These are phyloP conservation scores for Drosophila elegans DNA, from an alignment of 1,140 invertebrate species.

Conservation along the genomic window DNA sequence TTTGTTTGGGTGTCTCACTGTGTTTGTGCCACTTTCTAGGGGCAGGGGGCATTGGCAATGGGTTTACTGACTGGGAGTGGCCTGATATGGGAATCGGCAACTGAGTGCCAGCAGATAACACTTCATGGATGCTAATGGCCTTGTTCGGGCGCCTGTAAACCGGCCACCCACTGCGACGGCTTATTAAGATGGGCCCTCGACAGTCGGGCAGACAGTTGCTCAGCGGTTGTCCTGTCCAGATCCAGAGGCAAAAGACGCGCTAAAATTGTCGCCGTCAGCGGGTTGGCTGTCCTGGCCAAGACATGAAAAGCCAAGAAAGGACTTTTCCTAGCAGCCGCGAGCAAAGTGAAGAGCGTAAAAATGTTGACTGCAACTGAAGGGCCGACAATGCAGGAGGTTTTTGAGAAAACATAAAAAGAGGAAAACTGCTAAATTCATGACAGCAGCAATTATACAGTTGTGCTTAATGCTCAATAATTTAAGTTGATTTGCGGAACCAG, in stretches of 20 bases:
- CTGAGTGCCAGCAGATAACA: conserved; percentile 77
- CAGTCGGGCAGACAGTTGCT: conserved; percentile 18
- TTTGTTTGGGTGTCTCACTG: conserved; percentile 31
- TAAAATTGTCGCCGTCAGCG: conserved; percentile 77
- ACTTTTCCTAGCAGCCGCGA: conserved; percentile 6
- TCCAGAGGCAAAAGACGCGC: conserved; percentile 52
- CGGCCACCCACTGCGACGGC: conserved; percentile 15
- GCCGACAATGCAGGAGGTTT: conserved; percentile 47
- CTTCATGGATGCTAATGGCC: conserved; percentile 45
- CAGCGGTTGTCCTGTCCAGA: conserved; percentile 56
- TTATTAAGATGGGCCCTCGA: conserved; percentile 5
- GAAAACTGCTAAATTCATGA: background rate
- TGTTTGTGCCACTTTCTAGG: conserved; percentile 65
- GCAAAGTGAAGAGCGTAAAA: conserved; percentile 43
- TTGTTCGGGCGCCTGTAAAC: conserved; percentile 21
- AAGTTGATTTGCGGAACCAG: background rate
- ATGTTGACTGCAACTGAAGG: conserved; percentile 49
- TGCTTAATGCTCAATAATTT: background rate
- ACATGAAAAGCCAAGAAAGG: conserved; percentile 55
- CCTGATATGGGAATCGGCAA: conserved; percentile 54
- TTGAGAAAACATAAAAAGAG: conserved; percentile 1
- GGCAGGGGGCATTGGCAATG: conserved; percentile 16
- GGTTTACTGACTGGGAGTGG: conserved; percentile 13
- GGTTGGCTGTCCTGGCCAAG: conserved; percentile 19
- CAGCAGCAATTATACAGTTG: conserved; percentile 41